Percentiles rank a stretch among this genome's conserved stretches.
Conservation (phyloP, 2,888 invertebrate genomes). For the Homarus gammarus region DNA sequence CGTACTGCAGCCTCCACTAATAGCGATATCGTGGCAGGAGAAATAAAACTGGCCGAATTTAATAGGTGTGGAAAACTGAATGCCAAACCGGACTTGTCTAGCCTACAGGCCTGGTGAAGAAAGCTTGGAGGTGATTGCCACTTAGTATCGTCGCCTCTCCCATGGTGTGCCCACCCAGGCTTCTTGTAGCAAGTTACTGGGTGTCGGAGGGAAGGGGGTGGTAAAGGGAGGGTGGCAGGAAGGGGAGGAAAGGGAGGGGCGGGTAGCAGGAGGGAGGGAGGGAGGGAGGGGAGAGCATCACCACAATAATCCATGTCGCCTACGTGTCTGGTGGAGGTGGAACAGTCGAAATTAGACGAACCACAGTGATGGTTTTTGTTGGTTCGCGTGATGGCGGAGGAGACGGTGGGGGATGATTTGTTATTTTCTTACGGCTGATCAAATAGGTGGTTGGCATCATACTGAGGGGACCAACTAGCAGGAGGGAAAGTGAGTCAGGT, state of each 20-base stretch:
- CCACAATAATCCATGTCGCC: not conserved
- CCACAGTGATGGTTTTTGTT: not conserved
- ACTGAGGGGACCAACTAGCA: not conserved
- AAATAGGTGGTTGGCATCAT: not conserved
- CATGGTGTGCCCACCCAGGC: not conserved
- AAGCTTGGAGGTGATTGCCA: not conserved
- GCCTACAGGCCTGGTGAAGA: not conserved
- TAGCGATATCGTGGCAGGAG: constrained; percentile 6
- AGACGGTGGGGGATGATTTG: not conserved
- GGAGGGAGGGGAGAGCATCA: not conserved
- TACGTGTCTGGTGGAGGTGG: not conserved
- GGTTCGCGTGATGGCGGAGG: not conserved
- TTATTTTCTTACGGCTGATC: not conserved
- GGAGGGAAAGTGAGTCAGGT: not conserved
- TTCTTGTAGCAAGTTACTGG: not conserved
- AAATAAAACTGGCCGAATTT: not conserved
- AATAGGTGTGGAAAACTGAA: not conserved
- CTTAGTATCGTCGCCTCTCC: not conserved
- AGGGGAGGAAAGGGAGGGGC: not conserved
- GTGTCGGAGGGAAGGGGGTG: not conserved
- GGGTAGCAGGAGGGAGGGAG: not conserved
- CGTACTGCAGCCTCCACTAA: not conserved
- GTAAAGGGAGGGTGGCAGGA: not conserved
- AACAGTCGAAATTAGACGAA: not conserved
- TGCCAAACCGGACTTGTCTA: not conserved